Evolutionary conservation across 1,140 invertebrate species (phyloP), one percentile per base, ranked within the genome.

Genomic region (Hypothenemus hampei): DNA sequence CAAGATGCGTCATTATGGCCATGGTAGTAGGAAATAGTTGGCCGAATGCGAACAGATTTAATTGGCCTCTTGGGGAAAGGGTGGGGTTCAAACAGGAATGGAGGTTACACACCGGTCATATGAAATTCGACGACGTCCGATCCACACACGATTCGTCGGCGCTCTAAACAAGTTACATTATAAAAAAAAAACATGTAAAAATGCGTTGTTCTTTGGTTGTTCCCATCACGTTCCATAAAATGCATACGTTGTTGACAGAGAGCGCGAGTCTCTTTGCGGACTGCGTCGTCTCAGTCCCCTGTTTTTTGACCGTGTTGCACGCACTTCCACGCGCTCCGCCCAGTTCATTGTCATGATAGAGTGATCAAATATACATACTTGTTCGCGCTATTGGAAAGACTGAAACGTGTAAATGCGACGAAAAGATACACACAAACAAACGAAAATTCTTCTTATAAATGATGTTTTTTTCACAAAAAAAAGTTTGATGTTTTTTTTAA

Each of bases 1-100:
- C 44, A 55, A 43, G 43, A 41, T 44, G 50, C 55, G 53, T 19
- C 40, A 46, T n/a, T 52, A 18, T 35, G 40, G 43, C n/a, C 16
- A 23, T 40, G 36, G 47, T 15, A 59, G 40, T n/a, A 58, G 36
- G 39, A 36, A 18, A 15, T 11, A 18, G 41, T 24, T 35, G 36
- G 51, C 37, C 31, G 36, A 29, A 35, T 18, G 29, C 41, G 58
- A 47, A n/a, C n/a, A n/a, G n/a, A n/a, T n/a, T n/a, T n/a, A n/a
- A n/a, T n/a, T n/a, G n/a, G n/a, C n/a, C n/a, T n/a, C n/a, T n/a
- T n/a, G n/a, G n/a, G n/a, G n/a, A n/a, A n/a, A n/a, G n/a, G n/a
- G n/a, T n/a, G n/a, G n/a, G n/a, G n/a, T n/a, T n/a, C n/a, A n/a
- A n/a, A n/a, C n/a, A n/a, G n/a, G n/a, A n/a, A n/a, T n/a, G n/a